Evolutionary conservation across 1,140 invertebrate species (phyloP), one percentile per base, ranked within the genome.

Genomic region (Pseudoatta argentina): DNA sequence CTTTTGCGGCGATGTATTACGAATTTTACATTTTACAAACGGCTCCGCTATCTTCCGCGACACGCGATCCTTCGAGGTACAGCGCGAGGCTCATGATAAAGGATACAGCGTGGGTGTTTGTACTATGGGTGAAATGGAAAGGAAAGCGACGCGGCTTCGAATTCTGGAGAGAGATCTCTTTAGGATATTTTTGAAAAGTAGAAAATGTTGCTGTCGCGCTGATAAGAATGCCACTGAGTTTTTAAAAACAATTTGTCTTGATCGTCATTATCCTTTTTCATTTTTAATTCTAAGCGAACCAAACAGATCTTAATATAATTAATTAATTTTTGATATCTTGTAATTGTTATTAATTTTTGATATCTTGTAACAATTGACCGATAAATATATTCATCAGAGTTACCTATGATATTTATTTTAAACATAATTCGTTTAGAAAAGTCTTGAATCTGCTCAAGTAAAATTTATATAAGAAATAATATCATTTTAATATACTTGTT

Each of bases 1-100:
- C 93, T 95, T 94, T 94, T 91, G 92, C 91, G 91, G 93, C 93
- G 91, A 94, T 94, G 94, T 93, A 94, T 95, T 94, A 93, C 93
- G 91, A 94, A 95, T 95, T 95, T 94, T 94, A 94, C 92, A 94
- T 94, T 94, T 94, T 93, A 94, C 92, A 95, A 95, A 95, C 93
- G 93, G 91, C 91, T 87, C 79, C 90, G 92, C 92, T 94, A 94
- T 94, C 93, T 94, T 77, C 88, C 78, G 88, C 91, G 93, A 94
- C 94, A 92, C 92, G 94, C 93, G 91, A 94, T 94, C 89, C 89
- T 93, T 94, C 91, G 90, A 92, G 93, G 78, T 91, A 91, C 91
- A 85, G 86, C 87, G 86, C 87, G 90, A 92, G 87, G 82, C 73
- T 66, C 67, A 87, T 92, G 91, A 94, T 92, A 93, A 93, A 94